Percentiles rank a stretch among this genome's conserved stretches.
Conservation (phyloP, 2,888 invertebrate species). For the Platerodrilus igneus region DNA sequence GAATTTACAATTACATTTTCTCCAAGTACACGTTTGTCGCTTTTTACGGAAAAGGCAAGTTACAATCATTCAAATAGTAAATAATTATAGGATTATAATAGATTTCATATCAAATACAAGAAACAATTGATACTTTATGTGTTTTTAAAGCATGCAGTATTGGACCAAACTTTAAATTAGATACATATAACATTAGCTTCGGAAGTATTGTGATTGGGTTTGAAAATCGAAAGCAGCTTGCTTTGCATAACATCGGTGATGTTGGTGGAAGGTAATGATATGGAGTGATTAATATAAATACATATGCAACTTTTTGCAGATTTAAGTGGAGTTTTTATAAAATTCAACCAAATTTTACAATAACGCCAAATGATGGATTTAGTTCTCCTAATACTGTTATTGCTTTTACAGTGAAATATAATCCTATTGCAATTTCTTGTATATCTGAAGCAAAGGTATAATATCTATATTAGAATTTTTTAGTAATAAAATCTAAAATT, state of each 20-base stretch:
- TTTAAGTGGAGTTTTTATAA: constrained; percentile 52
- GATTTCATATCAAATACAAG: constrained; percentile 51
- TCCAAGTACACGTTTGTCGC: constrained; percentile 39
- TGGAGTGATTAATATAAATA: constrained; percentile 3
- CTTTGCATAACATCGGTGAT: constrained; percentile 54
- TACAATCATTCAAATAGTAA: neutral
- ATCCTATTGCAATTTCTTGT: constrained; percentile 50
- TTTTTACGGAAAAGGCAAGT: constrained; percentile 40
- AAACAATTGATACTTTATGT: constrained; percentile 51
- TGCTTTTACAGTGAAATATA: constrained; percentile 59
- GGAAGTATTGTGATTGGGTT: constrained; percentile 52
- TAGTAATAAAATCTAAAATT: neutral
- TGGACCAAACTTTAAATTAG: constrained; percentile 50
- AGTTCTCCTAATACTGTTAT: constrained; percentile 60
- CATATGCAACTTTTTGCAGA: constrained; percentile 40
- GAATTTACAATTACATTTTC: constrained; percentile 43
- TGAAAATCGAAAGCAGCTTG: constrained; percentile 44
- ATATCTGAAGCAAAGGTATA: constrained; percentile 40
- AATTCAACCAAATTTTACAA: constrained; percentile 52
- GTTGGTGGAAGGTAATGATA: constrained; percentile 51
- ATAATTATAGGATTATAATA: constrained; percentile 26
- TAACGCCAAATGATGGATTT: constrained; percentile 59
- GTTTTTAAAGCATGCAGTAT: constrained; percentile 52
- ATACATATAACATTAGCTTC: constrained; percentile 50
- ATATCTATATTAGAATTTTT: constrained; percentile 6